Base-by-base conservation (phyloP, 2,113 vertebrate genomes). In the Ammospiza caudacuta region DNA sequence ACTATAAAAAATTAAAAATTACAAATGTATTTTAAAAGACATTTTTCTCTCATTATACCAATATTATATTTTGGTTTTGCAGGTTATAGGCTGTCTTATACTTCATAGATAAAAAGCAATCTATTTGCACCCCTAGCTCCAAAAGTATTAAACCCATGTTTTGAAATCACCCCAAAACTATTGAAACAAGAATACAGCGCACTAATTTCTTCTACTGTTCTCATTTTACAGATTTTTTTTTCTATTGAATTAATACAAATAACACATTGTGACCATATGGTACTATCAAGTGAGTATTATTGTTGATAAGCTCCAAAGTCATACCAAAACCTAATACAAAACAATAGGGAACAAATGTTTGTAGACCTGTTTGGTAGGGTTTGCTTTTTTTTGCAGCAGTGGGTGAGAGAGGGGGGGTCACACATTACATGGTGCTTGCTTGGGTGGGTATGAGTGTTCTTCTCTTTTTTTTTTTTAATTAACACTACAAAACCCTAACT, bases 151-250 rank as follows among this genome's bases (percentile, higher is more conserved):
- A 95, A 94, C 64, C 51, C 72, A 24, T 27, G n/a, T 76, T 94
- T 90, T 92, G n/a, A 91, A 85, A 89, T 94, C 62, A 96, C 15
- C 4, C 72, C 68, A 43, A 59, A 95, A 91, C 37, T 74, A 69
- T 23, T 57, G 74, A 92, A 93, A 95, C 31, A 73, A 88, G 23
- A 90, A 51, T 43, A 51, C 33, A 83, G 57, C 6, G 10, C 81
- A 54, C 24, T 69, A 27, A 18, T 18, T 66, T 83, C 87, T 95
- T 67, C 68, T 61, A 85, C 12, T 92, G 49, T 61, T 93, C 85
- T 81, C 82, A 96, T 87, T 87, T 95, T 81, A 89, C 44, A 54
- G 24, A 9, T 7, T 24, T 29, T 82, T 55, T 78, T 86, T 69
- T 18, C 21, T 22, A 37, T 6, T 57, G 19, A 79, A 93, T 20